These are phyloP conservation scores for Poeciliopsis turrubarensis DNA, from an alignment of 2,113 vertebrate species.

Conservation along the genomic window DNA sequence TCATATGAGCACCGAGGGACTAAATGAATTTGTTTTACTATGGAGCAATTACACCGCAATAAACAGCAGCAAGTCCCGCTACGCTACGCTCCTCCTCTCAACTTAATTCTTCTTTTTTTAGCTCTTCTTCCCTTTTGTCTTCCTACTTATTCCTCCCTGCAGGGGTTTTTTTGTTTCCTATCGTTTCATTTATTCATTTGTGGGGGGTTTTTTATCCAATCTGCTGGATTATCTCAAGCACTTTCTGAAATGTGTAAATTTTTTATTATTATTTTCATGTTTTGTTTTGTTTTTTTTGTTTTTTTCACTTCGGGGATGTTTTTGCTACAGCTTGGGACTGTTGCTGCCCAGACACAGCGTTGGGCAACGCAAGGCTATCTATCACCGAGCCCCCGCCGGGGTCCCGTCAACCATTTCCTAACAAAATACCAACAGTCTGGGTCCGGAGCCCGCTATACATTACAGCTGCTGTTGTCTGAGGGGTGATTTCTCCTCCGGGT, in stretches of 20 bases:
- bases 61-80: constrained; percentile 9
- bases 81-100: constrained; percentile 2
- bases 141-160: background rate
- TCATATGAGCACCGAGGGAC: constrained; percentile 22
- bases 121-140: background rate
- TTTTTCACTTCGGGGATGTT: background rate
- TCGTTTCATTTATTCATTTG: background rate
- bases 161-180: background rate
- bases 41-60: constrained; percentile 14
- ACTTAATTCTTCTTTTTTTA: background rate
- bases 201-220: too few species aligned
- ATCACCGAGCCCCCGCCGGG: background rate
- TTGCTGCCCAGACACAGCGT: background rate
- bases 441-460: background rate
- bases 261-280: too few species aligned
- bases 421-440: background rate
- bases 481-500: background rate
- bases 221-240: background rate
- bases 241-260: background rate
- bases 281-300: too few species aligned
- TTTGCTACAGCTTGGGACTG: background rate
- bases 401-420: background rate
- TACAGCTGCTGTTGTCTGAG: background rate
- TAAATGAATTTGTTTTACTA: constrained; percentile 39
- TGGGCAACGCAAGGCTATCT: background rate